Evolutionary conservation across 2,888 invertebrate genomes (phyloP).

Genomic region (Beris morrisii): DNA sequence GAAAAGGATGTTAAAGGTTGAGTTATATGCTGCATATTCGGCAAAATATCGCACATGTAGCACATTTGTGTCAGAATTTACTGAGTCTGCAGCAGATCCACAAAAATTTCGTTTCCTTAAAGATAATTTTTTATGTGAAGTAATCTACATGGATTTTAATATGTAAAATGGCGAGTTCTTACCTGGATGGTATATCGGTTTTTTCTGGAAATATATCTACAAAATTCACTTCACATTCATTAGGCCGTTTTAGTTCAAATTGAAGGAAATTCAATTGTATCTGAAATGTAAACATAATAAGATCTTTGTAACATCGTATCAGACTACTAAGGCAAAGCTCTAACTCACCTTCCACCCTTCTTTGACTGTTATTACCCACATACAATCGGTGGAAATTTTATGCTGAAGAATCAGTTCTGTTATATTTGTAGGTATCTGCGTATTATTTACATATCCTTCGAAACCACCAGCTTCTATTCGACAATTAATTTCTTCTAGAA

Average conservation of each 20-base stretch:
- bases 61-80: slow-evolving; percentile 67
- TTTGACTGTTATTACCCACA: slow-evolving; percentile 70
- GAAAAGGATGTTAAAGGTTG: slow-evolving; percentile 70
- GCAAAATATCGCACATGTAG: slow-evolving; percentile 76
- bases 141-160: background rate
- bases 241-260: slow-evolving; percentile 70
- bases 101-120: slow-evolving; percentile 55
- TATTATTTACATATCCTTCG: slow-evolving; percentile 62
- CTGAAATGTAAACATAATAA: slow-evolving; percentile 52
- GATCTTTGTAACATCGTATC: background rate
- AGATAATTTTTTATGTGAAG: background rate
- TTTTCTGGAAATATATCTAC: slow-evolving; percentile 70
- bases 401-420: slow-evolving; percentile 59
- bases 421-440: slow-evolving; percentile 61
- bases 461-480: slow-evolving; percentile 59
- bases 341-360: slow-evolving; percentile 65
- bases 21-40: slow-evolving; percentile 61
- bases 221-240: slow-evolving; percentile 77
- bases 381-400: slow-evolving; percentile 69
- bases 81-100: slow-evolving; percentile 81
- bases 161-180: slow-evolving; percentile 37
- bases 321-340: background rate
- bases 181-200: slow-evolving; percentile 64
- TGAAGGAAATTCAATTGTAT: slow-evolving; percentile 68
- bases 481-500: slow-evolving; percentile 59